Conservation (phyloP, 2,797 vertebrate species). For the Melanotaenia nigrans region DNA sequence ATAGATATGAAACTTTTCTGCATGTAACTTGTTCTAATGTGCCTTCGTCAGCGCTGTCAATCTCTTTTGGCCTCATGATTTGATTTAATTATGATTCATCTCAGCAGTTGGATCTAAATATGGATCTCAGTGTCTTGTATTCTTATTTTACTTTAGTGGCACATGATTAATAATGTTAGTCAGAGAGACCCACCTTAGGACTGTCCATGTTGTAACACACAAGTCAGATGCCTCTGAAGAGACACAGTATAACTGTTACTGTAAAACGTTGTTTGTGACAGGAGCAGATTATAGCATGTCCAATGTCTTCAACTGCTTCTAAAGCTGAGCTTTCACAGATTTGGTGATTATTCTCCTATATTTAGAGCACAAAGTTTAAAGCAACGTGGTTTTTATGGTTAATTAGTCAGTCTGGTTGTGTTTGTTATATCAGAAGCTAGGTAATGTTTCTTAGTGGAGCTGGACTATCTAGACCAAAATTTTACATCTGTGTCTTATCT, state of each 20-base stretch:
- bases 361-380: neutral
- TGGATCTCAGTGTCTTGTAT: neutral
- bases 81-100: neutral
- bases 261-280: no score
- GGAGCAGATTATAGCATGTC: neutral
- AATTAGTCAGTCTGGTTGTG: neutral
- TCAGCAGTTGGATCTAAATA: neutral
- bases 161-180: neutral
- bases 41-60: neutral
- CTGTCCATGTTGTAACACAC: no score
- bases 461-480: neutral
- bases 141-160: neutral
- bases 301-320: neutral
- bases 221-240: no score
- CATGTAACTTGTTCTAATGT: neutral
- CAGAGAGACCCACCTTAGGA: no score
- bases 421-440: neutral
- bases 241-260: no score
- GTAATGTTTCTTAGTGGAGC: neutral
- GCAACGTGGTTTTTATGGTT: neutral
- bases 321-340: neutral
- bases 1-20: conserved; percentile 11
- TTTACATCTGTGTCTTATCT: neutral
- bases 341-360: neutral
- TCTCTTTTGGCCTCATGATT: neutral